Base-by-base conservation (phyloP, 2,113 vertebrate genomes). In the Phrynosoma platyrhinos region DNA sequence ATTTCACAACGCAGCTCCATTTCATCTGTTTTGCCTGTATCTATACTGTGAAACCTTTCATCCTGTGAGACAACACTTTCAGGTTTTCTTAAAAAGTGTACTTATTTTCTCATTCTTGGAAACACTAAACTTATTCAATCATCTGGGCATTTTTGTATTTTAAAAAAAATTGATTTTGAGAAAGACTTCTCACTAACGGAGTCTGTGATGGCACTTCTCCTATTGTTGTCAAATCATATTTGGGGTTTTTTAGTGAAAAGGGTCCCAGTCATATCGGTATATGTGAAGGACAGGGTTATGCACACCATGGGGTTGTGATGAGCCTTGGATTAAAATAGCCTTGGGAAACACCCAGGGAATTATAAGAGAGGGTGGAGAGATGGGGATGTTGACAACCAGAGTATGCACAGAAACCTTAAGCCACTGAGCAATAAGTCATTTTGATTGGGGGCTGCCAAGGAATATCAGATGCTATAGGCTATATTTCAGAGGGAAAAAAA, bases 11-110 rank as follows among this genome's bases (percentile, higher is more conserved):
- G 86, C 68, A 27, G 42, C 82, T 1, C 86, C 82, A 87, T 58
- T 88, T 42, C 55, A 55, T 88, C 85, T 58, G 74, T 64, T 92
- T 91, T 93, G 36, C 40, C 21, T 88, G 69, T 74, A 74, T 42
- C 40, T 1, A 69, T 27, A 69, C 84, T 88, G 91, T 87, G 30
- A 68, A 77, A 66, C 1, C n/a, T 91, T 84, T 55, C 47, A 84
- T 20, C 9, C 53, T 87, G 66, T 55, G n/a, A 2, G 3, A 14
- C 20, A 87, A 83, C 42, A 42, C 85, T 91, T 86, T 80, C 1
- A 23, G 74, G 52, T 12, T n/a, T 83, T 47, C 20, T 25, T 83
- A 87, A 83, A 88, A 78, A 2, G 2, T n/a, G 20, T 14, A 23
- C 76, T 72, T 81, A 72, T 89, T 88, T 87, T 85, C 55, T 81